Base-by-base conservation (phyloP, 1,140 invertebrate species). In the Drosophila persimilis region DNA sequence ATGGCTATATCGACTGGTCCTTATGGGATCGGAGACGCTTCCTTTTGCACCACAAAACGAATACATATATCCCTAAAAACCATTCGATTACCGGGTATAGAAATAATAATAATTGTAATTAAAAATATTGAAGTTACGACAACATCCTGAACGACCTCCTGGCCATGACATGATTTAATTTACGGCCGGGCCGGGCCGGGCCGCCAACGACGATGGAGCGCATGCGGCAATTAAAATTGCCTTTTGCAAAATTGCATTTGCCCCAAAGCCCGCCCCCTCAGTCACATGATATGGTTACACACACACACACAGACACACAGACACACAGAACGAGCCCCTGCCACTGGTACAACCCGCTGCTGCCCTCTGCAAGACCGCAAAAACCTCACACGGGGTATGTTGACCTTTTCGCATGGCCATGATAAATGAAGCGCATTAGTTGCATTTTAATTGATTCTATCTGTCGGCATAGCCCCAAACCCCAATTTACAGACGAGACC, bases 371-470 rank as follows among this genome's bases (percentile, higher is more conserved):
- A 60, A 13, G 11, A 46, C 74, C 74, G 22, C 73, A 70, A 39
- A 54, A 62, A 64, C 56, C 65, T 45, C 45, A 45, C 13, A 20
- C 24, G 66, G 26, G 39, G 55, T 69, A 41, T 74, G 69, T 61
- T 62, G 75, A 78, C 64, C 74, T 77, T 58, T 72, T 69, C 44
- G 35, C 35, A 20, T 57, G 66, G 55, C 63, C 71, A 78, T 81
- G 83, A 83, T 88, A 88, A 86, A 86, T 86, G 83, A 70, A 63
- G 63, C 61, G 59, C 83, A 88, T 88, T 88, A 88, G 83, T 88
- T 88, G 78, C 75, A 51, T 77, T 88, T 88, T 88, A 88, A 88
- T 89, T 88, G 83, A 89, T 88, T 83, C 74, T 76, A 77, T 73
- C 73, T 77, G 52, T 59, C 69, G 61, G 56, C 72, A 62, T 31